Evolutionary conservation across 2,888 invertebrate genomes (phyloP), one percentile per base, ranked within the genome.

Genomic region (Nomada fucata): DNA sequence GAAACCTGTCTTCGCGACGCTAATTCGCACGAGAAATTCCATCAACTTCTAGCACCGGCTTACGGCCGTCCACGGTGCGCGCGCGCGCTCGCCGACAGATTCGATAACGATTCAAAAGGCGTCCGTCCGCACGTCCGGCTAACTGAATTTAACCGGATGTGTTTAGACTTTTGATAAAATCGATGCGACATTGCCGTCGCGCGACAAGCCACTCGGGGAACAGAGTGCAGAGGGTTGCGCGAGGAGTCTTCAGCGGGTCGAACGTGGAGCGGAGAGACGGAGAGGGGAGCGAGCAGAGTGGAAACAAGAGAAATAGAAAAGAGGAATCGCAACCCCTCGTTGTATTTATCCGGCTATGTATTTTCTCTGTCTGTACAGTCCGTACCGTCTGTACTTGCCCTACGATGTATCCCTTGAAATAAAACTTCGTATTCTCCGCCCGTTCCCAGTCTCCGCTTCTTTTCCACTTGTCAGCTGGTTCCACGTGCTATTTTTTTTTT

Each of bases 321-420:
- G 86, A 81, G 86, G 84, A 88, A 87, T 89, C 86, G 84, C 87
- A 86, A 79, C 83, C 87, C 87, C 85, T 82, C 74, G 76, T 84
- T 83, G 88, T 88, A 90, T 90, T 90, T 90, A 90, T 89, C 88
- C 87, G 88, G 71, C 89, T 85, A 86, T 87, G 88, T 88, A 89
- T 86, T 89, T 89, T 88, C 88, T 89, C 86, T 84, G 89, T 90
- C 90, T 88, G 89, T 89, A 26, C 26, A 26, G 26, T 2, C 86
- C 89, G 44, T 44, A 15, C 47, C 72, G 85, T 68, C 69, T 42
- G 77, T 73, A 76, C 77, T 76, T 78, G 65, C 82, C 78, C 84
- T 87, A 80, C 71, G 79, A 88, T 89, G 83, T 83, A 80, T 82
- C 64, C 86, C 78, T 88, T 75, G 85, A 89, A 90, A 89, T 88